Conservation (phyloP, 2,797 vertebrate species). For the Taenioides sp. region DNA sequence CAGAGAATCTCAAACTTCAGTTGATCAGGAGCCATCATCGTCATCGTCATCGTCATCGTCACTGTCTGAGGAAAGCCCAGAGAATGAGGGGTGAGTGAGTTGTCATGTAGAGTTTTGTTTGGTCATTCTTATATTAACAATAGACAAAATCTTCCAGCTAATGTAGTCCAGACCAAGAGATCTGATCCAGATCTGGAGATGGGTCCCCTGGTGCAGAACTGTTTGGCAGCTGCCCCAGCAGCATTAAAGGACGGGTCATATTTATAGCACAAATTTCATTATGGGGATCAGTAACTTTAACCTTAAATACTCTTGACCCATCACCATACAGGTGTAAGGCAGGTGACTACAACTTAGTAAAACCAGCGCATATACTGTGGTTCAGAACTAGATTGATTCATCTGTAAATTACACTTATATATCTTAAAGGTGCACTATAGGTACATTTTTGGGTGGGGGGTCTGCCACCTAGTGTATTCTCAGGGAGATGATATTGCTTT, state of each 20-base stretch:
- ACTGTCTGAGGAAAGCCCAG: constrained; percentile 78
- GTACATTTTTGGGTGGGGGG: no score
- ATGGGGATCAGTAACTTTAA: no score
- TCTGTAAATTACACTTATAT: not conserved
- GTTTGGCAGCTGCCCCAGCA: not conserved
- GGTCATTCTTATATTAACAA: not conserved
- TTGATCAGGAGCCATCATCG: constrained; percentile 69
- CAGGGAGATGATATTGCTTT: no score
- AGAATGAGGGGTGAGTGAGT: constrained; percentile 83
- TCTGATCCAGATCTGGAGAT: not conserved
- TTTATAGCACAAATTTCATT: not conserved
- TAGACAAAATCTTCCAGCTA: no score
- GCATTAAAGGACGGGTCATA: not conserved
- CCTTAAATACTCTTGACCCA: not conserved
- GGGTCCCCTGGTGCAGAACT: not conserved
- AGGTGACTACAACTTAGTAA: not conserved
- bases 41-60: constrained; percentile 55
- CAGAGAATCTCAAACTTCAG: constrained; percentile 67
- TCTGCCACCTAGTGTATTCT: no score
- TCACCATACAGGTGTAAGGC: not conserved
- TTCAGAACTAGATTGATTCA: constrained; percentile 25
- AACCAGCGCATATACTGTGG: not conserved
- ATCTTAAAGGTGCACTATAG: no score
- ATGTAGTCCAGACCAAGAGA: not conserved
- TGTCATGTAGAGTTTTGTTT: not conserved